Evolutionary conservation across 1,140 invertebrate genomes (phyloP).

Genomic region (Drosophila mojavensis): DNA sequence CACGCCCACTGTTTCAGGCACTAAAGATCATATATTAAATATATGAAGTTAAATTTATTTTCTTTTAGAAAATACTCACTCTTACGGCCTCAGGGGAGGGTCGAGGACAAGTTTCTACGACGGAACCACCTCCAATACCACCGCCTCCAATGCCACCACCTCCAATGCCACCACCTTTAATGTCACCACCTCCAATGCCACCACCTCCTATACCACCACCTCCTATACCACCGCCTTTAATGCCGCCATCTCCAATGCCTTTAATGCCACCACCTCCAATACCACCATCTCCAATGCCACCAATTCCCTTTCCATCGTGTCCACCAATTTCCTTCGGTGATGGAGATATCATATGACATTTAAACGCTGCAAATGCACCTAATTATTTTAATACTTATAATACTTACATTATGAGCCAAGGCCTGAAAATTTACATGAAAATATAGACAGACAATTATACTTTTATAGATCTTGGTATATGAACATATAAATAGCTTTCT

Average conservation of each 20-base stretch:
- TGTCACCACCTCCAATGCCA: not conserved
- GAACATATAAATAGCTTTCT: not conserved
- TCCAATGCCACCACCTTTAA: not conserved
- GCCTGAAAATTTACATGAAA: conserved; percentile 10
- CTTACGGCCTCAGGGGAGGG: conserved; percentile 50
- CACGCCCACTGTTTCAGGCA: conserved; percentile 72
- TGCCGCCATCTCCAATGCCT: no score
- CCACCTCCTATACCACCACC: not conserved
- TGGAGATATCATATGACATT: no score
- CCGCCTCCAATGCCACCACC: conserved; percentile 11
- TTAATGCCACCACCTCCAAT: no score
- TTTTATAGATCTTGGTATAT: no score
- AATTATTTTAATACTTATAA: not conserved
- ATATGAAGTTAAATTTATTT: not conserved
- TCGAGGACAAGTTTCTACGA: conserved; percentile 35
- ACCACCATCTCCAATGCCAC: not conserved
- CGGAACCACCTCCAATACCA: not conserved
- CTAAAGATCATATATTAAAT: conserved; percentile 36
- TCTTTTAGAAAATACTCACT: conserved; percentile 38
- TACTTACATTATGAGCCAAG: conserved; percentile 44
- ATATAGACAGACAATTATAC: no score
- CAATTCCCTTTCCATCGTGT: not conserved
- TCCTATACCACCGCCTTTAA: no score
- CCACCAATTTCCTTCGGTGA: not conserved
- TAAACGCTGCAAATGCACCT: not conserved